phyloP scores from a whole-genome alignment of 37 sponge, comb jelly and placozoan genomes.

The Dysidea cf. avara region DNA sequence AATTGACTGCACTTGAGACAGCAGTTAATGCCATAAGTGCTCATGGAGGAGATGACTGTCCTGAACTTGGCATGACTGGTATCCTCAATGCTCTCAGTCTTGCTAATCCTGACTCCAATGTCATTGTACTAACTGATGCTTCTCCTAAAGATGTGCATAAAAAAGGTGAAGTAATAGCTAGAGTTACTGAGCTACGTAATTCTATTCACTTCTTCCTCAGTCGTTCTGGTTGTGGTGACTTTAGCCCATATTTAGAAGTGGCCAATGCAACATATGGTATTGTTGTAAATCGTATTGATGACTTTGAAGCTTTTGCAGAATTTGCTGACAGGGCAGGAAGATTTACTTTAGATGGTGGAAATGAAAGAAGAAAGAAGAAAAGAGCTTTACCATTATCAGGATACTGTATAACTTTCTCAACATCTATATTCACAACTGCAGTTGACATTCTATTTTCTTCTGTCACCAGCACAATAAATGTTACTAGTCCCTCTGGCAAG shows the following conservation, averaged over 20 bases:
- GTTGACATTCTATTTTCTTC: too few relatives aligned
- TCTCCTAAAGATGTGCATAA: not conserved
- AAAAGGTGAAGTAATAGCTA: conserved; percentile 1
- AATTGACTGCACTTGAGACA: not conserved
- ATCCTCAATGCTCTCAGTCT: conserved; percentile 22
- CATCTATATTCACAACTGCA: too few relatives aligned
- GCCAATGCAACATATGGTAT: conserved; percentile 11
- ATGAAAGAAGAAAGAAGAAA: too few relatives aligned
- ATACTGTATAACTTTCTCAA: too few relatives aligned
- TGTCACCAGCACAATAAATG: too few relatives aligned
- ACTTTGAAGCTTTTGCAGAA: conserved; percentile 1
- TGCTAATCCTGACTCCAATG: not conserved
- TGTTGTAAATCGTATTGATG: not conserved
- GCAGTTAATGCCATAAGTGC: conserved; percentile 15
- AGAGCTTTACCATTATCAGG: too few relatives aligned
- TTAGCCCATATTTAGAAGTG: conserved; percentile 7
- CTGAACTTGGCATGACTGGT: conserved; percentile 32
- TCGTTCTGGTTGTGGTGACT: conserved; percentile 2
- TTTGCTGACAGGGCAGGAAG: too few relatives aligned
- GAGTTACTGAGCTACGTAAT: not conserved
- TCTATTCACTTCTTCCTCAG: conserved; percentile 11
- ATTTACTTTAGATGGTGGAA: too few relatives aligned
- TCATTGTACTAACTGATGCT: conserved; percentile 34
- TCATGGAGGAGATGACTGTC: conserved; percentile 31
- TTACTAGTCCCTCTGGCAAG: too few relatives aligned